Base-by-base conservation (phyloP, 1,140 invertebrate species). In the Halyomorpha halys region DNA sequence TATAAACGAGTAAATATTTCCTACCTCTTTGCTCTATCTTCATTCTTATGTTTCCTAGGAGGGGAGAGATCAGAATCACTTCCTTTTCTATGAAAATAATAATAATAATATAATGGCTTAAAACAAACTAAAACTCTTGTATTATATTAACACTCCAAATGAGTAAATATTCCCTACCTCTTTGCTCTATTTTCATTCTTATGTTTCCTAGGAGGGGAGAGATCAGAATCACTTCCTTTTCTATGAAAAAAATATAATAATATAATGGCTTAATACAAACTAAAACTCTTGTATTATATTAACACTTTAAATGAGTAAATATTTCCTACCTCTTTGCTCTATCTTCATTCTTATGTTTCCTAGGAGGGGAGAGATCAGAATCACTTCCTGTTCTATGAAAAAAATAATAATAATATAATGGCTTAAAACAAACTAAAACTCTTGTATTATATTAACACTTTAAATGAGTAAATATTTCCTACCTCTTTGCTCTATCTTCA, bases 11-110 rank as follows among this genome's bases (percentile, higher is more conserved):
- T 30, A 30, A 30, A 39, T 39, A 13, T 39, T 39, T 39, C 34
- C 1, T 11, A 30, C 27, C 54, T 30, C 18, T 59, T 34, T n/a
- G 45, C 45, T 47, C 13, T 47, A 13, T 13, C 18, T 15, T 21
- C 53, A 14, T 21, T 6, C 19, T 56, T 56, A n/a, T 6, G 2
- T 23, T 27, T 56, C 53, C 53, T 3, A 15, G 53, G 53, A n/a
- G 53, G 53, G 9, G 73, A 73, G 19, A 69, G 62, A 68, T 74
- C 72, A 47, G 71, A 67, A 61, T 68, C 62, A 54, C 44, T 44
- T 34, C 53, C 49, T 39, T 25, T 47, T 3, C 39, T 18, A 8
- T 23, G 3, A 30, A 30, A 30, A 30, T 8, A 30, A 30, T 30
- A 3, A 8, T 30, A 30, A n/a, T n/a, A 30, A 30, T 30, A 8